phyloP scores from a whole-genome alignment of 23 tunicate species.

The Halocynthia roretzi region DNA sequence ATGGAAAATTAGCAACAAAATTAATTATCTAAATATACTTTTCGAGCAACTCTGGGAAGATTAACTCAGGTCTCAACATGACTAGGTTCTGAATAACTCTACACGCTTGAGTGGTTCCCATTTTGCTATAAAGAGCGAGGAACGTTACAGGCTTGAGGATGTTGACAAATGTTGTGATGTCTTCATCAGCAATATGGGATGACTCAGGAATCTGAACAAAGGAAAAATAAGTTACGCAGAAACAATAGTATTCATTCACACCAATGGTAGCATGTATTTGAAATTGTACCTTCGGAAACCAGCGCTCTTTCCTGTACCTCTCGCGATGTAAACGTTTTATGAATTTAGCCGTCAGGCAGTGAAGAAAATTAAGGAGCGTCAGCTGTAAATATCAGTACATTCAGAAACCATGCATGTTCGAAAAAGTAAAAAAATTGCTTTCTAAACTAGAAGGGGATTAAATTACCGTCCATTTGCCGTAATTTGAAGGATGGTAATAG shows the following conservation, averaged over 20 bases:
- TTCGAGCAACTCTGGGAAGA: slow-evolving; percentile 57
- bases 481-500: slow-evolving; percentile 74
- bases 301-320: slow-evolving; percentile 35
- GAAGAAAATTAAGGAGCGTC: slow-evolving; percentile 44
- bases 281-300: slow-evolving; percentile 44
- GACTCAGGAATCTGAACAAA: slow-evolving; percentile 36
- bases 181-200: slow-evolving; percentile 49
- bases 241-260: background rate
- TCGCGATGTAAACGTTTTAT: slow-evolving; percentile 49
- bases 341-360: slow-evolving; percentile 41
- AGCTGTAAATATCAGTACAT: slow-evolving; percentile 4
- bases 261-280: background rate
- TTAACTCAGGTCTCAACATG: slow-evolving; percentile 57
- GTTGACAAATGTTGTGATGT: slow-evolving; percentile 57
- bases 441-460: background rate
- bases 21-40: slow-evolving; percentile 10
- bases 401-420: background rate
- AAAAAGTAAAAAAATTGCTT: background rate
- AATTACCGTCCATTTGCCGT: slow-evolving; percentile 56
- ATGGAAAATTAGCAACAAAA: no score
- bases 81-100: slow-evolving; percentile 45
- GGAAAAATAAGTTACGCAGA: background rate
- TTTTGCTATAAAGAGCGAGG: slow-evolving; percentile 53
- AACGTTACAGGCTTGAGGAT: slow-evolving; percentile 74
- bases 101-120: slow-evolving; percentile 33